Percentiles rank a stretch among this genome's conserved stretches.
phyloP scores from a whole-genome alignment of 1,140 invertebrate species.

The Scylla paramamosain region DNA sequence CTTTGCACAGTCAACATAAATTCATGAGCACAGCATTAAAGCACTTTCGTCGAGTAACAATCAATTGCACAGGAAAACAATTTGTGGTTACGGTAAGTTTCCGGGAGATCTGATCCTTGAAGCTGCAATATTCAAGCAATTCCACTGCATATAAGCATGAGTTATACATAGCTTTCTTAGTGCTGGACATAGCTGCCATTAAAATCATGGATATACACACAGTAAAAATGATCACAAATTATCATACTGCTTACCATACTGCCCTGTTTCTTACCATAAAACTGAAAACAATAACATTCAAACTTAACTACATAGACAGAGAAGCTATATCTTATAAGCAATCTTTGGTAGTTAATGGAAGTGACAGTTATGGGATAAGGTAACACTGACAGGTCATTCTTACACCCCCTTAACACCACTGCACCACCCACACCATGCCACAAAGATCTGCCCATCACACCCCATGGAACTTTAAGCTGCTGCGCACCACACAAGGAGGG shows the following conservation, averaged over 20 bases:
- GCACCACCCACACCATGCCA: neutral
- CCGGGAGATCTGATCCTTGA: neutral
- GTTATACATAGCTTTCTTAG: neutral
- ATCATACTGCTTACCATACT: too few species aligned
- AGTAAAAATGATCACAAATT: neutral
- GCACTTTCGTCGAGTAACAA: too few species aligned
- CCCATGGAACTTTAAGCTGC: neutral
- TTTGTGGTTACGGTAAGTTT: too few species aligned
- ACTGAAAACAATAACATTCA: too few species aligned
- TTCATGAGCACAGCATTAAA: too few species aligned
- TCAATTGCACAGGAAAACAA: too few species aligned
- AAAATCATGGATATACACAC: neutral
- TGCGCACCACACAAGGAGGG: neutral
- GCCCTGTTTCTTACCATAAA: too few species aligned
- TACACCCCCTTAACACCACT: neutral
- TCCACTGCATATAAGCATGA: neutral
- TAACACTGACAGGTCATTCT: neutral
- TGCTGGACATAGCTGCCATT: neutral
- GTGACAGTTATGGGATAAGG: conserved; percentile 37
- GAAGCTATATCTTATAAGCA: conserved; percentile 37
- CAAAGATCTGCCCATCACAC: neutral
- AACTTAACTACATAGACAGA: neutral
- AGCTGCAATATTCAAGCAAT: neutral
- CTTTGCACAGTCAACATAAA: too few species aligned
- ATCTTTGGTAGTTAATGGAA: conserved; percentile 67